phyloP scores from a whole-genome alignment of 2,113 vertebrate genomes.

The Gymnogyps californianus region DNA sequence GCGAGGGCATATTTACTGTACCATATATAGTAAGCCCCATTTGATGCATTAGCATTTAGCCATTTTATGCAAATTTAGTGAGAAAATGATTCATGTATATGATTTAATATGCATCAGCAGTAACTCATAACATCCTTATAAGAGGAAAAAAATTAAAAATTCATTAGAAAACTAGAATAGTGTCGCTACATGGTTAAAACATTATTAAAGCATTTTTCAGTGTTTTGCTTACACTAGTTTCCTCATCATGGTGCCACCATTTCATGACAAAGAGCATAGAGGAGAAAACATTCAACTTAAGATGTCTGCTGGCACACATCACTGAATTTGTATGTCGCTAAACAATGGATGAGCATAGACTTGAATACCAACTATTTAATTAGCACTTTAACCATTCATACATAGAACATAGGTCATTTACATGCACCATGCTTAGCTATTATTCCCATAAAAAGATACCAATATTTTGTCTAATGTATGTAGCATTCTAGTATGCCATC shows the following conservation, averaged over 20 bases:
- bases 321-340: conserved; percentile 76
- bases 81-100: conserved; percentile 87
- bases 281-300: conserved; percentile 92
- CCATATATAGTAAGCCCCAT: conserved; percentile 74
- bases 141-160: conserved; percentile 90
- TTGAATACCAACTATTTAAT: conserved; percentile 88
- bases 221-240: conserved; percentile 81
- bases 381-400: conserved; percentile 79
- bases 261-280: conserved; percentile 92
- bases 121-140: conserved; percentile 88
- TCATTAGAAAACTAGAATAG: conserved; percentile 81
- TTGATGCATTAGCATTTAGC: conserved; percentile 86
- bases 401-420: conserved; percentile 85
- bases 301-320: conserved; percentile 93
- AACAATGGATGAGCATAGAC: conserved; percentile 75
- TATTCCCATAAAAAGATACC: conserved; percentile 78
- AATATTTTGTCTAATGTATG: conserved; percentile 69
- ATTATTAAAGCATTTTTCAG: conserved; percentile 81
- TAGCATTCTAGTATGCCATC: conserved; percentile 48
- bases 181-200: conserved; percentile 82
- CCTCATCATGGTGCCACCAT: conserved; percentile 94
- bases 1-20: conserved; percentile 67
- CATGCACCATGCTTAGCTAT: conserved; percentile 85
- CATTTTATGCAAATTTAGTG: conserved; percentile 90
- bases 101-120: conserved; percentile 79